Conservation (phyloP, 2,113 vertebrate species). For the Erythrolamprus reginae region DNA sequence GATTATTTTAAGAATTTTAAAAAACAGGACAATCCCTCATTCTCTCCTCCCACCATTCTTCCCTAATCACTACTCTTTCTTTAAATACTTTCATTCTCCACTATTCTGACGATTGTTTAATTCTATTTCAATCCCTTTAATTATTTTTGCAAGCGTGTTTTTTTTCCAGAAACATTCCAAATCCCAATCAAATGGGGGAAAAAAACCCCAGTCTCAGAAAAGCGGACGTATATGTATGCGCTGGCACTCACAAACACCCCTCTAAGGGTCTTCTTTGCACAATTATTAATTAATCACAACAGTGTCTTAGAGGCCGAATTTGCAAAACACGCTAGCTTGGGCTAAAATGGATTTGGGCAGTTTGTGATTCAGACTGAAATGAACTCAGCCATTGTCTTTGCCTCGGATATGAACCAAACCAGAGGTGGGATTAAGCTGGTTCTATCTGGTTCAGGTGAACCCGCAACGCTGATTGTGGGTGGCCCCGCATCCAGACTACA, state of each 20-base stretch:
- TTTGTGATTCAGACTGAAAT: background rate
- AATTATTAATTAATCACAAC: background rate
- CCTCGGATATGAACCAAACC: background rate
- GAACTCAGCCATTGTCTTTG: background rate
- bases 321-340: background rate
- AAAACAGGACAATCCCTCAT: background rate
- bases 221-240: background rate
- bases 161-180: background rate
- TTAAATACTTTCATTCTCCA: background rate
- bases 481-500: too few relatives aligned
- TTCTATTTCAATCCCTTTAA: background rate
- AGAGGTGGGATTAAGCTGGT: too few relatives aligned
- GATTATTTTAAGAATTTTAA: background rate
- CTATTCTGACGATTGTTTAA: background rate
- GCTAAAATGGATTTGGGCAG: background rate
- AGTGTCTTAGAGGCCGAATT: background rate
- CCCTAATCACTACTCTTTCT: background rate
- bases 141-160: background rate
- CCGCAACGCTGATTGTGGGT: too few relatives aligned
- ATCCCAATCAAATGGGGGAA: background rate
- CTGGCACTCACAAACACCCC: background rate
- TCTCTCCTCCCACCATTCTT: background rate
- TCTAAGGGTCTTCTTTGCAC: background rate
- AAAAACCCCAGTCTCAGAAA: background rate
- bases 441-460: too few relatives aligned